Percentiles rank a stretch among this genome's conserved stretches.
These are phyloP conservation scores for Chelonus insularis DNA, from an alignment of 1,140 invertebrate genomes.

Conservation along the genomic window DNA sequence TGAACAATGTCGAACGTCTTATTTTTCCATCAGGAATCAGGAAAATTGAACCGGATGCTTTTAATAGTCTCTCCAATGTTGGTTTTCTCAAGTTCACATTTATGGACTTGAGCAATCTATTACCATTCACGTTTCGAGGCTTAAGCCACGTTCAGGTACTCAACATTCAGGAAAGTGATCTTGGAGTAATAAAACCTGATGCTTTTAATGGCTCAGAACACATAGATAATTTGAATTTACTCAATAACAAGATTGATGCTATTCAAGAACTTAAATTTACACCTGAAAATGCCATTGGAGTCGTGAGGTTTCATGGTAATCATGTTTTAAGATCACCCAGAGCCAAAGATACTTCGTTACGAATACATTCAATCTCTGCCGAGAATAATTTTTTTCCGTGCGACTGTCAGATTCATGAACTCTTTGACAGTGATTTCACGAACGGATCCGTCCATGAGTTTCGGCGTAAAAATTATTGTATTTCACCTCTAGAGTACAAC, in stretches of 20 bases:
- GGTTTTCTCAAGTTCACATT: constrained; percentile 76
- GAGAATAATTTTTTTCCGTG: constrained; percentile 81
- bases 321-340: constrained; percentile 76
- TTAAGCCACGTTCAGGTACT: constrained; percentile 73
- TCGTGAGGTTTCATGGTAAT: constrained; percentile 75
- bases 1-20: constrained; percentile 76
- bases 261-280: constrained; percentile 73
- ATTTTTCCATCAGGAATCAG: constrained; percentile 77
- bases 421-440: constrained; percentile 73
- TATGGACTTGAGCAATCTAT: constrained; percentile 75
- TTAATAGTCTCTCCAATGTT: constrained; percentile 77
- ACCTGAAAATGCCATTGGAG: constrained; percentile 68
- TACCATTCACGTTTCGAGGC: constrained; percentile 74
- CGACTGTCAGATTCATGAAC: constrained; percentile 76
- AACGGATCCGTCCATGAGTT: constrained; percentile 69
- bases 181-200: constrained; percentile 71
- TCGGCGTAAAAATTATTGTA: constrained; percentile 77
- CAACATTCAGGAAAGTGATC: constrained; percentile 77
- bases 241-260: constrained; percentile 82
- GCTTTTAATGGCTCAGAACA: constrained; percentile 73
- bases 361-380: constrained; percentile 69
- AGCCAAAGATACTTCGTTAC: constrained; percentile 67
- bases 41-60: constrained; percentile 74
- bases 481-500: constrained; percentile 79
- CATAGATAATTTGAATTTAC: constrained; percentile 71